Evolutionary conservation across 2,113 vertebrate genomes (phyloP), one percentile per base, ranked within the genome.

Genomic region (Nibea coibor): DNA sequence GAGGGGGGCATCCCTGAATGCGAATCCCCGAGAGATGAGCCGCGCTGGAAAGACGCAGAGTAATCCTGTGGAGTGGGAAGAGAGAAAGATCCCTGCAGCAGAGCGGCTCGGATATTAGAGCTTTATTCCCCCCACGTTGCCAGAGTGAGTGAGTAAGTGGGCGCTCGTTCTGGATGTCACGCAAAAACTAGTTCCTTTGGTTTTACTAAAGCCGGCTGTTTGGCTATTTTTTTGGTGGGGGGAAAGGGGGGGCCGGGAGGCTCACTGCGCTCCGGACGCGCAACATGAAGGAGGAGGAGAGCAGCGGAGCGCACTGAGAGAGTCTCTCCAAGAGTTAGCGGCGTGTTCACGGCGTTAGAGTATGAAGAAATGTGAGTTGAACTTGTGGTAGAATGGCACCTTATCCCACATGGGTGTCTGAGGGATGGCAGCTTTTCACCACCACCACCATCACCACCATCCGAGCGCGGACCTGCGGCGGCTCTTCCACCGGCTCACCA

Each of bases 401-500:
- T 35, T 11, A 71, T 78, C 69, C 58, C 78, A 39, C 84, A 22
- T 47, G 84, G 87, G 53, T 79, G 71, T 79, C 80, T 75, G 89
- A 93, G 93, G 93, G 90, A 96, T 96, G 95, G 95, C 93, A 85
- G 83, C 88, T 80, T 92, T 93, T 89, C 83, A 81, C 73, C 78
- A 89, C 67, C 82, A 80, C 24, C 71, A 72, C 17, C 62, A 84
- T 8, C 89, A 86, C 3, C 84, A 82, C 16, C 86, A 83, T 24
- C 75, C 84, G 16, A 83, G 70, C 62, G 65, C 82, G 84, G 94
- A 95, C 70, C 64, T 85, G 72, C 91, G 94, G 75, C 91, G 93
- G 76, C 83, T 95, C 72, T 81, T 94, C 67, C 94, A 93, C 45
- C 95, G 89, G 83, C 91, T 95, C 83, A 81, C 93, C 72, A 72